These are phyloP conservation scores for Emmelina monodactyla DNA, from an alignment of 2,888 invertebrate species.

Conservation along the genomic window DNA sequence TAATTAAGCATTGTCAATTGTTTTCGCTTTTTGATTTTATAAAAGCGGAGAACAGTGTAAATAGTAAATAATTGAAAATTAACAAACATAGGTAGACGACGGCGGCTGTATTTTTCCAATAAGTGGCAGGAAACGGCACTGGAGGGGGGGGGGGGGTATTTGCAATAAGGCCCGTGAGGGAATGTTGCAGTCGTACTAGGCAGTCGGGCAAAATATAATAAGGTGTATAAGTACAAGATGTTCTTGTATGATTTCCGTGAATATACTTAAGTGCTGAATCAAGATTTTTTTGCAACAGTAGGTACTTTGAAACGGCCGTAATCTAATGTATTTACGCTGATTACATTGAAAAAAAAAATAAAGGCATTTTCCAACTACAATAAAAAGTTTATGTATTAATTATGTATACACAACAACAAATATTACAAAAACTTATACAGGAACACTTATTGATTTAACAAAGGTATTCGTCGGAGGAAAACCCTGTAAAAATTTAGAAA, in stretches of 20 bases:
- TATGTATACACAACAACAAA: not conserved
- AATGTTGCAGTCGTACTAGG: slow-evolving; percentile 23
- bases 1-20: slow-evolving; percentile 2
- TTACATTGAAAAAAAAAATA: not conserved
- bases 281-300: too few species aligned
- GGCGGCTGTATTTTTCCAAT: slow-evolving; percentile 25
- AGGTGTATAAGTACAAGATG: not conserved
- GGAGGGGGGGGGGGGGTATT: slow-evolving; percentile 24
- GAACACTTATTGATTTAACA: too few species aligned
- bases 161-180: slow-evolving; percentile 41
- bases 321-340: not conserved
- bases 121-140: slow-evolving; percentile 35
- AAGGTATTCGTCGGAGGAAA: too few species aligned
- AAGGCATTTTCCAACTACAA: not conserved
- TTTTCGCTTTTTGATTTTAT: slow-evolving; percentile 1
- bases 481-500: too few species aligned
- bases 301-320: too few species aligned
- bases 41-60: not conserved
- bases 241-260: not conserved
- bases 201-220: not conserved
- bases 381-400: not conserved
- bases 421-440: too few species aligned
- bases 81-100: not conserved
- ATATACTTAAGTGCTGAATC: not conserved
- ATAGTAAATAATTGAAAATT: not conserved